A percentile compares a stretch with the other conserved stretches of the same genome.
Conservation (phyloP, 2,797 vertebrate species). For the Clarias platycephalus region DNA sequence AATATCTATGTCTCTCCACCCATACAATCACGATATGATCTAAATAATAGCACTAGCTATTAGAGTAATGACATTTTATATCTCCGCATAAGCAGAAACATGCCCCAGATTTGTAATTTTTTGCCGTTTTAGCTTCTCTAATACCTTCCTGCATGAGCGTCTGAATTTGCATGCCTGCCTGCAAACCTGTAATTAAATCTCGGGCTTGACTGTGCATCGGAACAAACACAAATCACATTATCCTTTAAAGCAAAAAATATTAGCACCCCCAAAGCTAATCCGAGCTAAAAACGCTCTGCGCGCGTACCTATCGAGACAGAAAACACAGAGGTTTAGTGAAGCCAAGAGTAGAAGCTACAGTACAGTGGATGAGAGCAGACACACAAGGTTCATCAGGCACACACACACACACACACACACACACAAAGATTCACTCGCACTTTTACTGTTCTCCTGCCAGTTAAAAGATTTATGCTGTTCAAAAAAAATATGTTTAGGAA, state of each 20-base stretch:
- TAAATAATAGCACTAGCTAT: constrained; percentile 40
- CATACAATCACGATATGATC: constrained; percentile 15
- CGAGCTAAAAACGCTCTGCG: background rate
- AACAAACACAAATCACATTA: constrained; percentile 35
- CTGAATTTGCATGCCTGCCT: constrained; percentile 34
- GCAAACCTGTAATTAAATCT: constrained; percentile 46
- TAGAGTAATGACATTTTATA: constrained; percentile 42
- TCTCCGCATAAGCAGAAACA: constrained; percentile 31
- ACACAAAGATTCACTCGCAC: background rate
- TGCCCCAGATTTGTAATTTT: constrained; percentile 35
- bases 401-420: background rate
- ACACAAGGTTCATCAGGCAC: background rate
- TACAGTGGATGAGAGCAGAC: background rate
- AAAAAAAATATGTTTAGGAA: constrained; percentile 16
- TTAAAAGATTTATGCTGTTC: constrained; percentile 31
- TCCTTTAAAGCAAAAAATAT: constrained; percentile 28
- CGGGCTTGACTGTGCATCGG: constrained; percentile 31
- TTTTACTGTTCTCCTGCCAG: background rate
- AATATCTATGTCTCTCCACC: background rate
- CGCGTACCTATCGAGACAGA: constrained; percentile 11
- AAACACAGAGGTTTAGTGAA: constrained; percentile 21
- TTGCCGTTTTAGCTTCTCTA: constrained; percentile 33
- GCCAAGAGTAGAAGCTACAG: background rate
- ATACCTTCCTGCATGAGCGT: constrained; percentile 25
- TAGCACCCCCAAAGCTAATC: constrained; percentile 15